Percentiles rank a stretch among this genome's conserved stretches.
phyloP scores from a whole-genome alignment of 1,140 invertebrate species.

The Phenacoccus solenopsis region DNA sequence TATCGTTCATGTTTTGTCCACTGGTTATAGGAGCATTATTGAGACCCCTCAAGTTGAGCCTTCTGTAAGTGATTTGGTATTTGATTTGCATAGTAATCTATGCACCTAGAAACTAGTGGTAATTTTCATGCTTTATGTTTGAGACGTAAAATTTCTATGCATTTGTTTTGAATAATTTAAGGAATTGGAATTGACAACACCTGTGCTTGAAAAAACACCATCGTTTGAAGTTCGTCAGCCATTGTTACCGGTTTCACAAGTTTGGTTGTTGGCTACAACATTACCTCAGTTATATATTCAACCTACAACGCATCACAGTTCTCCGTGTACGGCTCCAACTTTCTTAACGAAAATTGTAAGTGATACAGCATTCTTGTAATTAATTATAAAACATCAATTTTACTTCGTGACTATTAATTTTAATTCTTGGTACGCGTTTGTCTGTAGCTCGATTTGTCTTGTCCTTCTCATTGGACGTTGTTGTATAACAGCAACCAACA shows the following conservation, averaged over 20 bases:
- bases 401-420: too few species aligned
- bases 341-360: constrained; percentile 48
- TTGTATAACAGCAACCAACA: constrained; percentile 73
- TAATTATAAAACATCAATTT: too few species aligned
- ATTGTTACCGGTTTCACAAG: constrained; percentile 52
- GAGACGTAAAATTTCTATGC: too few species aligned
- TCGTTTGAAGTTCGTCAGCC: constrained; percentile 22
- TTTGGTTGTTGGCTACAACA: constrained; percentile 64
- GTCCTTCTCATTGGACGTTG: constrained; percentile 64
- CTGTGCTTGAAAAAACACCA: constrained; percentile 43
- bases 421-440: too few species aligned
- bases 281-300: constrained; percentile 55
- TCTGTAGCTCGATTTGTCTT: constrained; percentile 35
- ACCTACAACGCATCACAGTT: constrained; percentile 37
- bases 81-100: too few species aligned
- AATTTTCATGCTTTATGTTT: too few species aligned
- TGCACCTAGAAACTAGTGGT: too few species aligned
- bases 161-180: constrained; percentile 13
- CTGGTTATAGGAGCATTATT: constrained; percentile 46
- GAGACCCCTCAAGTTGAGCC: constrained; percentile 22
- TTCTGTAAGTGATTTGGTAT: constrained; percentile 25
- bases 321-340: constrained; percentile 37
- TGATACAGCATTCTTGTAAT: too few species aligned
- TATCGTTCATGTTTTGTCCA: constrained; percentile 61
- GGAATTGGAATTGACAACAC: constrained; percentile 56